Base-by-base conservation (phyloP, 2,888 invertebrate genomes). In the Hoplodrina ambigua region DNA sequence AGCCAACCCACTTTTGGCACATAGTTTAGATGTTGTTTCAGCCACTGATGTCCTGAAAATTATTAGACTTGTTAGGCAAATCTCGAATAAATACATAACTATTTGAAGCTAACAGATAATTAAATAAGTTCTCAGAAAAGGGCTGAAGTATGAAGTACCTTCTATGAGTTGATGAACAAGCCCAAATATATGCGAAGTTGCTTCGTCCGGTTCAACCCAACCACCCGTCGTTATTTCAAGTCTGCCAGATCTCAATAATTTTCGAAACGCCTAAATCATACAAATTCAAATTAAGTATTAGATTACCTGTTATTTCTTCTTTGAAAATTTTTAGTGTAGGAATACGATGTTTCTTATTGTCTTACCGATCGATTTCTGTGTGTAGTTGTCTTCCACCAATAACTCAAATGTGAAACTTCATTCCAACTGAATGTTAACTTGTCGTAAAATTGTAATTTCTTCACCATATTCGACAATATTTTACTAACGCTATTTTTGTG, bases 181-280 rank as follows among this genome's bases (percentile, higher is more conserved):
- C 55, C 98, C 98, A 91, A 97, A 99, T 57, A 99, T 92, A 91
- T 98, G 98, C 0, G 98, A 97, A 63, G 98, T 98, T 3, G 98
- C 99, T 94, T 99, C 99, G 87, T 99, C 99, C 0, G 98, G 98
- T 98, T 99, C 99, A 4, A 99, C 98, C 99, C 99, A 99, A 11
- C 98, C 98, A 4, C 99, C 99, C 0, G 99, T 98, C 52, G 98
- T 98, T 84, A 99, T 98, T 94, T 99, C 99, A 71, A 99, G 94
- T 65, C 98, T 96, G 3, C 98, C 98, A 33, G 97, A 97, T 76
- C 97, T 97, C 25, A 98, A 96, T 71, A 99, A 94, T 76, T 97
- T 97, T 85, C 97, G 97, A 2, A 99, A 96, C 1, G 97, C 97
- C 93, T 97, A 86, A n/a, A 75, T 52, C 19, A 63, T 1, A 78